phyloP scores from a whole-genome alignment of 2,888 invertebrate genomes.

The Melolontha melolontha region DNA sequence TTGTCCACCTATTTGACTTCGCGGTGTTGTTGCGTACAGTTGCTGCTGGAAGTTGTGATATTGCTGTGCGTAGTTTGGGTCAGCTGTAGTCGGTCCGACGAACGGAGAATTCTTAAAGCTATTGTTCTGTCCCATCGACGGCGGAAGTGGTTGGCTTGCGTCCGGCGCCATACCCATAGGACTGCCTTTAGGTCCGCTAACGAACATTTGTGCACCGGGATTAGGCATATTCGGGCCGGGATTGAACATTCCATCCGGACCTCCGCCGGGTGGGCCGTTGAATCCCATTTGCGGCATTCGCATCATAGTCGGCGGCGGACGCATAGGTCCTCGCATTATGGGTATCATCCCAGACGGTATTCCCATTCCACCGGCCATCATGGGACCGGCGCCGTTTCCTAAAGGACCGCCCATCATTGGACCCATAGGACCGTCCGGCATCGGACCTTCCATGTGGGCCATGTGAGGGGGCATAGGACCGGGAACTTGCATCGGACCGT shows the following conservation, averaged over 20 bases:
- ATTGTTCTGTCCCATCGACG: constrained; percentile 80
- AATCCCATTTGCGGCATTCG: constrained; percentile 64
- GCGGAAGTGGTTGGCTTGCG: constrained; percentile 80
- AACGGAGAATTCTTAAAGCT: constrained; percentile 84
- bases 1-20: constrained; percentile 70
- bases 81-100: constrained; percentile 86
- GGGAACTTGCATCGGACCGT: constrained; percentile 65
- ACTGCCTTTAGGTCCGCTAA: constrained; percentile 69
- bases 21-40: constrained; percentile 87
- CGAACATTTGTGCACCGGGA: constrained; percentile 71
- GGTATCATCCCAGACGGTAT: constrained; percentile 64
- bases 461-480: constrained; percentile 64
- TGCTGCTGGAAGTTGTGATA: constrained; percentile 97
- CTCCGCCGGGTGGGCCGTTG: constrained; percentile 60
- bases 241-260: constrained; percentile 61
- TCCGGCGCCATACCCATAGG: constrained; percentile 72
- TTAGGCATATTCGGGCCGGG: constrained; percentile 63
- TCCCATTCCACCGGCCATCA: constrained; percentile 65
- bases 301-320: constrained; percentile 64
- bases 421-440: constrained; percentile 61
- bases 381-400: constrained; percentile 64
- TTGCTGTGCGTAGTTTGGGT: constrained; percentile 94
- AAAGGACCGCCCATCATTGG: constrained; percentile 67
- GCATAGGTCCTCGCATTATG: constrained; percentile 60
- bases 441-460: constrained; percentile 65